Evolutionary conservation across 2,113 vertebrate species (phyloP), one percentile per base, ranked within the genome.

Genomic region (Cebidichthys violaceus): DNA sequence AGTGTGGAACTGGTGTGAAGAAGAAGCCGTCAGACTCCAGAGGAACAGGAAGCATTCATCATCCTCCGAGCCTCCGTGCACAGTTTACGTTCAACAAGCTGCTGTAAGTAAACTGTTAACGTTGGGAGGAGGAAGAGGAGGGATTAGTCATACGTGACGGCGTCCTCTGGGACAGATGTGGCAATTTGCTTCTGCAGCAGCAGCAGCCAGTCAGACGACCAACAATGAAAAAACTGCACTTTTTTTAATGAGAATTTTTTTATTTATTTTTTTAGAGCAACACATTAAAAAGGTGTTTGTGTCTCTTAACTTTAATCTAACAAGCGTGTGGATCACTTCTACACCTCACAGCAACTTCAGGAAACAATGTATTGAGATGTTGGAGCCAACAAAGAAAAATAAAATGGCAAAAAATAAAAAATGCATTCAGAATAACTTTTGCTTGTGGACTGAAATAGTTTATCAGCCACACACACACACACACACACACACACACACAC

Each of bases 61-160:
- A 33, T 66, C 33, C 2, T 1, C 9, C 62, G 6, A 6, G 6
- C 15, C 20, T 55, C 47, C 70, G 62, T 85, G 75, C 72, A 87
- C 88, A 86, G 62, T 92, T 90, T 92, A 91, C 81, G 27, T 29
- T 4, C 1, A 45, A 59, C 78, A 62, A 65, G 82, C 74, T 79
- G 87, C 77, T 64, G 69, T 0, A 7, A 67, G 72, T 92, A 87
- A 91, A 92, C 65, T 77, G 85, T 85, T 87, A 20, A n/a, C 61
- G 57, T 39, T 50, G 55, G 1, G 15, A 15, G 29, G 57, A 60
- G 15, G 57, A 18, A 9, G 57, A 29, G 52, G 2, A 15, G 20
- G 83, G 18, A 47, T 89, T 39, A 75, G 80, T 89, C 75, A 69
- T 0, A 50, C 9, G 22, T 43, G 68, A 62, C 50, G 6, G 9